A percentile compares a stretch with the other conserved stretches of the same genome.
Conservation (phyloP, 53 echinoderm and acorn worm genomes). For the Paracentrotus lividus region DNA sequence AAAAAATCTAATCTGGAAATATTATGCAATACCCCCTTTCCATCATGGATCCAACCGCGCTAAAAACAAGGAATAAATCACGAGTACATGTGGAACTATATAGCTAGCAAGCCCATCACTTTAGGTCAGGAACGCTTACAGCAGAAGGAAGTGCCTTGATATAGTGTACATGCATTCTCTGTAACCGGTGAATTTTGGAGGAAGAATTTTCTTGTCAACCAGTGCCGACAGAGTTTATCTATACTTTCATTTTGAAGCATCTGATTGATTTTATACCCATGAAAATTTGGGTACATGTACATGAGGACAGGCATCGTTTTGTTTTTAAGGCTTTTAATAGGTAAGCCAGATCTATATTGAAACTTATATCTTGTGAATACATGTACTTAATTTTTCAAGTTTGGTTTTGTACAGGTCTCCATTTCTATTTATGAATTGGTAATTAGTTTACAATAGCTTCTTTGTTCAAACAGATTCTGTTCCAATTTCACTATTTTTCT, state of each 20-base stretch:
- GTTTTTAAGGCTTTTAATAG: neutral
- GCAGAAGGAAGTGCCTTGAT: neutral
- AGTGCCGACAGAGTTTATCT: neutral
- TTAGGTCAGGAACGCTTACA: neutral
- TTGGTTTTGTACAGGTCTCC: too few relatives aligned
- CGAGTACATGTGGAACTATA: neutral
- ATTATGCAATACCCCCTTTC: too few relatives aligned
- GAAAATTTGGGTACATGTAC: neutral
- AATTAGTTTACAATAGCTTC: too few relatives aligned
- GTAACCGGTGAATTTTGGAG: neutral
- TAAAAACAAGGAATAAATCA: neutral
- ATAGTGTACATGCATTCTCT: neutral
- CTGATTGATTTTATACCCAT: neutral
- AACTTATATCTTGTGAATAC: too few relatives aligned
- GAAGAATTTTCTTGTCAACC: conserved; percentile 14
- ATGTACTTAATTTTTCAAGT: too few relatives aligned
- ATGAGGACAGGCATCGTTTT: neutral
- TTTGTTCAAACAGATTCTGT: too few relatives aligned
- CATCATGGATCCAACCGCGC: too few relatives aligned
- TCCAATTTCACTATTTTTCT: too few relatives aligned
- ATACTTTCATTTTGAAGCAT: neutral
- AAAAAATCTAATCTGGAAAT: too few relatives aligned
- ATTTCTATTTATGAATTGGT: too few relatives aligned
- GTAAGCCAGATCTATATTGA: neutral
- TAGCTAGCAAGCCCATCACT: neutral